Percentiles rank a stretch among this genome's conserved stretches.
Evolutionary conservation across 2,113 vertebrate genomes (phyloP).

Genomic region (Burhinus oedicnemus): DNA sequence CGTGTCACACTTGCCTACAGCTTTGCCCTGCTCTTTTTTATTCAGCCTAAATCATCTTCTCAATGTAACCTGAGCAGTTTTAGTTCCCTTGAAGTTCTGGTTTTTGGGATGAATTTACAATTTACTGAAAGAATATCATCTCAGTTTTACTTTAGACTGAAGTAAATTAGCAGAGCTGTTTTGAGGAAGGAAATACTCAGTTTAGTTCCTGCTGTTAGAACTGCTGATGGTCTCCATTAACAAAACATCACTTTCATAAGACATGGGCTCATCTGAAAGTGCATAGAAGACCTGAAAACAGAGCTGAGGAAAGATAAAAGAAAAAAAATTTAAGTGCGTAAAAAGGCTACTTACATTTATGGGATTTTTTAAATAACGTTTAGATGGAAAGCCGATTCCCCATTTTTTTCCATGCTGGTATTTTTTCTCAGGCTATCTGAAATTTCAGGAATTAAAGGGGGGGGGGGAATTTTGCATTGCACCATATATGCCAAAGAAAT

Average conservation of each 20-base stretch:
- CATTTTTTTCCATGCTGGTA: conserved; percentile 20
- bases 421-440: conserved; percentile 59
- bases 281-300: background rate
- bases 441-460: conserved; percentile 52
- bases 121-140: background rate
- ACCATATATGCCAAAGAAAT: conserved; percentile 52
- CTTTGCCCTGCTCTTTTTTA: conserved; percentile 12
- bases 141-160: background rate
- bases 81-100: background rate
- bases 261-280: conserved; percentile 2
- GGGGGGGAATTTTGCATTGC: conserved; percentile 8
- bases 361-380: conserved; percentile 35
- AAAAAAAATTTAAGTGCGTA: background rate
- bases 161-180: conserved; percentile 27
- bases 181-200: background rate
- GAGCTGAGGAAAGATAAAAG: conserved; percentile 34
- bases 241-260: conserved; percentile 12
- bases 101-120: conserved; percentile 9
- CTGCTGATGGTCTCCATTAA: conserved; percentile 22
- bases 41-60: background rate
- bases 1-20: background rate
- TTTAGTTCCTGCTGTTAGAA: conserved; percentile 26
- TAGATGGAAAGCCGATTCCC: conserved; percentile 40
- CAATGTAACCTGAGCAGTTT: background rate
- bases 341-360: conserved; percentile 53